Conservation (phyloP, 2,113 vertebrate species). For the Indicator indicator region DNA sequence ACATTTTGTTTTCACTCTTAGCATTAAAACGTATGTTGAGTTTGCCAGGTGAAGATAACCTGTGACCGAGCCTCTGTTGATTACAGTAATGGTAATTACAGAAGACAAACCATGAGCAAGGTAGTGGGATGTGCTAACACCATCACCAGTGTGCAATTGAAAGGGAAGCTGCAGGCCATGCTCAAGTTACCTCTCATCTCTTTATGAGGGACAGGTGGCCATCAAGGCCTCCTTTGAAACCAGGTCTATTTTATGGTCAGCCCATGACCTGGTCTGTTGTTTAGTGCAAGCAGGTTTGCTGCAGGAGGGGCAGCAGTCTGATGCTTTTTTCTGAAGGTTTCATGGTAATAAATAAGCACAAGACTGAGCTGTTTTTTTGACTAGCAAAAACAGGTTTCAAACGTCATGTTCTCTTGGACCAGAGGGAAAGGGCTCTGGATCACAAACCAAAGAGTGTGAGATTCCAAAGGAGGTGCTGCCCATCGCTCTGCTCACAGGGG, state of each 20-base stretch:
- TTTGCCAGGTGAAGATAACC: neutral
- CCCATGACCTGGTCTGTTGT: neutral
- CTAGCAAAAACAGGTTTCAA: neutral
- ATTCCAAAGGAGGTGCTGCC: neutral
- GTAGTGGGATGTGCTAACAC: neutral
- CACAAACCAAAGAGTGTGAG: rapidly evolving
- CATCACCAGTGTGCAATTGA: neutral
- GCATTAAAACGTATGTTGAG: neutral
- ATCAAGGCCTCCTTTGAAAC: neutral
- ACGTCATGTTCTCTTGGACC: neutral
- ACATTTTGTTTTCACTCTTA: neutral
- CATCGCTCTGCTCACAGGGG: too few relatives aligned
- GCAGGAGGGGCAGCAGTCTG: neutral
- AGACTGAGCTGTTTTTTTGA: neutral
- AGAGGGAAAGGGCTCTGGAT: neutral
- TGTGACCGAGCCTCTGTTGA: neutral
- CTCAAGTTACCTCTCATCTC: rapidly evolving
- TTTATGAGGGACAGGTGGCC: neutral
- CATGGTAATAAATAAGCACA: neutral
- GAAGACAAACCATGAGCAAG: neutral
- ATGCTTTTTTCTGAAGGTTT: neutral
- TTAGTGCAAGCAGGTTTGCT: neutral
- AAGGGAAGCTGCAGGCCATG: neutral
- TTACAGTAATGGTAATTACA: neutral
- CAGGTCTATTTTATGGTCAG: neutral